Percentiles rank a stretch among this genome's conserved stretches.
Evolutionary conservation across 2,888 invertebrate genomes (phyloP).

Genomic region (Eupithecia abbreviata): DNA sequence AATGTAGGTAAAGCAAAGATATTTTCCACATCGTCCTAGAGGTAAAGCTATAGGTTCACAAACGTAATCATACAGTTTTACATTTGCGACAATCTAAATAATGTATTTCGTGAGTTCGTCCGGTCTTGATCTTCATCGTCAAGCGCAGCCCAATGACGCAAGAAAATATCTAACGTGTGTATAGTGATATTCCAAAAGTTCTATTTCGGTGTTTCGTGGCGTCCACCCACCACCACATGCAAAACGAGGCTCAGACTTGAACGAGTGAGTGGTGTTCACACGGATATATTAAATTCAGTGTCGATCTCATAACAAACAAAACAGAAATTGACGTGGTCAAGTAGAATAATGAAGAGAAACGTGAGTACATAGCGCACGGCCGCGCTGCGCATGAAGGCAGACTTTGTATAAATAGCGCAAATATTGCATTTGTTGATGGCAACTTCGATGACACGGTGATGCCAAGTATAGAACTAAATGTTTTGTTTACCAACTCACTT

Average conservation of each 20-base stretch:
- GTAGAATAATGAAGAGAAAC: constrained; percentile 72
- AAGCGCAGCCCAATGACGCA: constrained; percentile 73
- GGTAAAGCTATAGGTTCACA: constrained; percentile 8
- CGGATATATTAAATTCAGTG: constrained; percentile 63
- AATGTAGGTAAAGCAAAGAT: constrained; percentile 10
- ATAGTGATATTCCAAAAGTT: constrained; percentile 81
- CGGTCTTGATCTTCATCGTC: constrained; percentile 77
- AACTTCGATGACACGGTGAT: constrained; percentile 56
- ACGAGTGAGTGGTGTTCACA: constrained; percentile 65
- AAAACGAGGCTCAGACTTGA: constrained; percentile 66
- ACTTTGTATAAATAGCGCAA: constrained; percentile 54
- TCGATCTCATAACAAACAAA: constrained; percentile 48
- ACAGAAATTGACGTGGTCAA: constrained; percentile 42
- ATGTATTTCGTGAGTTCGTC: constrained; percentile 44
- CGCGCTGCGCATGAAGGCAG: constrained; percentile 31
- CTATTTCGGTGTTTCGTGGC: constrained; percentile 77
- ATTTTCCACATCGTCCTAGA: background rate
- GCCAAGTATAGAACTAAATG: constrained; percentile 57
- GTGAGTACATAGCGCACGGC: constrained; percentile 66
- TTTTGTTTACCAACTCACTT: constrained; percentile 64
- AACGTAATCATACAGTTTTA: constrained; percentile 8
- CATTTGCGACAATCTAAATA: constrained; percentile 35
- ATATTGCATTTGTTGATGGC: constrained; percentile 54
- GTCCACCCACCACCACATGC: constrained; percentile 68
- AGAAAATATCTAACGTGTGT: constrained; percentile 73